Base-by-base conservation (phyloP, 2,113 vertebrate species). In the Misgurnus anguillicaudatus region DNA sequence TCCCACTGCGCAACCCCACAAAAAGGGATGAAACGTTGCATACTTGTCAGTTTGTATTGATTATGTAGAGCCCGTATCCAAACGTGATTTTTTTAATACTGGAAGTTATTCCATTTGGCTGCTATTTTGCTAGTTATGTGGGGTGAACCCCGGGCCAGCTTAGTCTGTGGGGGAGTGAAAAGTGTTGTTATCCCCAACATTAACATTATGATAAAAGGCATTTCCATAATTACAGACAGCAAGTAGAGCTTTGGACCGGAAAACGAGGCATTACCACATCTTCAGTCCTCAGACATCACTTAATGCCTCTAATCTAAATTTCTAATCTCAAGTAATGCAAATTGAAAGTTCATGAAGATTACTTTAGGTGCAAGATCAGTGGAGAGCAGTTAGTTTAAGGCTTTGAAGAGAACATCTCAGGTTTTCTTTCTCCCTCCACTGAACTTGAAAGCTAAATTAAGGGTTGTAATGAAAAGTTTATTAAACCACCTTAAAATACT, bases 1-100 rank as follows among this genome's bases (percentile, higher is more conserved):
- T 81, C 60, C 41, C 31, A 45, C 10, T 60, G 62, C 73, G 53
- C 69, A 71, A 80, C 13, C 72, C 55, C 42, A 21, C 61, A 48
- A 13, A 71, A 74, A 7, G 38, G 67, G 71, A 81, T 10, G 19
- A 6, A 39, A 31, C 75, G 45, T 47, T 13, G n/a, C 17, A 58
- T 66, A 47, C 41, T 75, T 75, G 70, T 68, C 74, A 53, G 70
- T 47, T 75, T 57, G 6, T 84, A 79, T 81, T 47, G 84, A 85
- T 83, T 83, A 48, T 67, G 67, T 71, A 75, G 63, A 64, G 72
- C 39, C 61, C 9, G 58, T 77, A 76, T 81, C 71, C 71, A 75
- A 80, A 45, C 19, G 9, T 67, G 41, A 62, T 38, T 77, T 81
- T n/a, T 64, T n/a, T 51, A 31, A 63, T 42, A 67, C 41, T 13